A percentile compares a stretch with the other conserved stretches of the same genome.
Conservation (phyloP, 2,113 vertebrate species). For the Chaenocephalus aceratus region DNA sequence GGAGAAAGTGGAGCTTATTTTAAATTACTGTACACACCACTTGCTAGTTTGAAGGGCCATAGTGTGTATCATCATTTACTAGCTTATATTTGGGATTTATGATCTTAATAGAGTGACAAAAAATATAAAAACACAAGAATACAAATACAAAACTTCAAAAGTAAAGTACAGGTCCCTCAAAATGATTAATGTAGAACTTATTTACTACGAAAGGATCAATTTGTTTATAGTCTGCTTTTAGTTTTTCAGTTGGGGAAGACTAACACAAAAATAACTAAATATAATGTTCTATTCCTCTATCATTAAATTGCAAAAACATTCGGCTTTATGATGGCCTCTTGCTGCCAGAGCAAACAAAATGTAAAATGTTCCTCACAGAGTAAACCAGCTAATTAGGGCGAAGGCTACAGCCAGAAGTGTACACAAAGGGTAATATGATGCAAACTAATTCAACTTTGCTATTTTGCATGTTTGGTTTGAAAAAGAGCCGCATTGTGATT, state of each 20-base stretch:
- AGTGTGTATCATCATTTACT: too few species aligned
- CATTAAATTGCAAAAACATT: neutral
- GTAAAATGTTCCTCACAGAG: neutral
- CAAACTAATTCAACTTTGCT: conserved; percentile 7
- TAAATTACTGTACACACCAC: neutral
- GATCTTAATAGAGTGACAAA: too few species aligned
- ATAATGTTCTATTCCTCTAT: neutral
- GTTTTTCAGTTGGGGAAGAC: too few species aligned
- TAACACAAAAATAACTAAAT: too few species aligned
- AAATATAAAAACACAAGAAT: too few species aligned
- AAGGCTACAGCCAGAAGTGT: neutral
- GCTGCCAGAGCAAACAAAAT: neutral
- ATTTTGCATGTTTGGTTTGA: conserved; percentile 17
- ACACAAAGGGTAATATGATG: conserved; percentile 14
- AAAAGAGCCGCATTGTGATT: neutral
- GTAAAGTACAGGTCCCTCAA: too few species aligned
- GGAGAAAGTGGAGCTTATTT: neutral
- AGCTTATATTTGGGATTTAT: too few species aligned
- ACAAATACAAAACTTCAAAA: too few species aligned
- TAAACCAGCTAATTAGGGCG: neutral
- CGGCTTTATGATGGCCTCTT: neutral
- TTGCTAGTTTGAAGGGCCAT: too few species aligned
- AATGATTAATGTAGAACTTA: too few species aligned
- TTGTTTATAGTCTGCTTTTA: too few species aligned
- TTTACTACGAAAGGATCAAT: too few species aligned